Percentiles rank a stretch among this genome's conserved stretches.
Conservation (phyloP, 2,888 invertebrate species). For the Scaptomyza polygonia region DNA sequence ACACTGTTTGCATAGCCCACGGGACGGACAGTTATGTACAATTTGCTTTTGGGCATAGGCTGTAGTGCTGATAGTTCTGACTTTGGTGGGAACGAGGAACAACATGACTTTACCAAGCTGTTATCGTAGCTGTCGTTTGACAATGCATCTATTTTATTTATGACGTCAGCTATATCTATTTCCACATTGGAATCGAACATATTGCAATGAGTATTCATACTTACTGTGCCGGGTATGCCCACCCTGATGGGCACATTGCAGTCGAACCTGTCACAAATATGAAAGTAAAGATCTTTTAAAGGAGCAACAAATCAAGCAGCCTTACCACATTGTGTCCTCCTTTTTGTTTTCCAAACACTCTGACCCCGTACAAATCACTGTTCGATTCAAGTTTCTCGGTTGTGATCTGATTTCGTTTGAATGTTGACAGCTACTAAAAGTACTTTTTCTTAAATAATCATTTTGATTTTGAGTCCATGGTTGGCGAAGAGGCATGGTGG, state of each 20-base stretch:
- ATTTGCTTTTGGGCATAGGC: neutral
- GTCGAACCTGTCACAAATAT: constrained; percentile 43
- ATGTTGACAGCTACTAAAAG: neutral
- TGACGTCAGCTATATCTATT: neutral
- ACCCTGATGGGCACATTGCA: constrained; percentile 64
- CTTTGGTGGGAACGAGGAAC: neutral
- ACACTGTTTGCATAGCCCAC: neutral
- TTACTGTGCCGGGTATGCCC: constrained; percentile 38
- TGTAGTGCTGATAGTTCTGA: neutral
- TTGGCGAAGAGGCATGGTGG: neutral
- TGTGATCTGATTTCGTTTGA: neutral
- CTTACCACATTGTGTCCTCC: constrained; percentile 53
- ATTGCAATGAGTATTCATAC: constrained; percentile 18
- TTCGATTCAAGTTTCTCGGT: neutral
- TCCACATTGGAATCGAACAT: constrained; percentile 2
- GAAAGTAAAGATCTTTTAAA: neutral
- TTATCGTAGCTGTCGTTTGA: neutral
- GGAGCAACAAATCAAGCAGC: too few species aligned
- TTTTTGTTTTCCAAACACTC: neutral
- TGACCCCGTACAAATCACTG: neutral
- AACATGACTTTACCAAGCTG: constrained; percentile 2
- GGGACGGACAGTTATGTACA: constrained; percentile 30
- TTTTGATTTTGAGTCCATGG: neutral
- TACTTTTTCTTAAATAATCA: neutral
- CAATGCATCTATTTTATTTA: neutral